A percentile compares a stretch with the other conserved stretches of the same genome.
Evolutionary conservation across 2,113 vertebrate genomes (phyloP).

Genomic region (Hippoglossus stenolepis): DNA sequence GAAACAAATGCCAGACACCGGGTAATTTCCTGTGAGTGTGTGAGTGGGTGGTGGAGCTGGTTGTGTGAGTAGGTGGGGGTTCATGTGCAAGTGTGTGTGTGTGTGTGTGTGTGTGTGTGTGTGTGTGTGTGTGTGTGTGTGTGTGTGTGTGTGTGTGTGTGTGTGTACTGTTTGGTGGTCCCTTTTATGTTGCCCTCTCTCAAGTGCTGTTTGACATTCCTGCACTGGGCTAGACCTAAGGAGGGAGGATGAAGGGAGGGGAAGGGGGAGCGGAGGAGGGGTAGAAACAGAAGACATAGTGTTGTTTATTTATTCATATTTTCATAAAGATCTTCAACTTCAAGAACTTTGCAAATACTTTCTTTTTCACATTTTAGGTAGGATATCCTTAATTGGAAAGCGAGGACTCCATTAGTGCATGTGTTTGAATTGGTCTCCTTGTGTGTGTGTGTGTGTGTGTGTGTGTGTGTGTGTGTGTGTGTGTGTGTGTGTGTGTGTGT

Average conservation of each 20-base stretch:
- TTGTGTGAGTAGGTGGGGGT: neutral
- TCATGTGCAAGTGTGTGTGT: neutral
- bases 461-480: slow-evolving; percentile 10
- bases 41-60: neutral
- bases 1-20: slow-evolving; percentile 63
- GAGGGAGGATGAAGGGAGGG: neutral
- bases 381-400: slow-evolving; percentile 1
- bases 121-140: neutral
- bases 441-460: slow-evolving; percentile 11
- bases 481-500: slow-evolving; percentile 17
- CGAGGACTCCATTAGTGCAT: slow-evolving; percentile 9
- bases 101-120: slow-evolving; percentile 32
- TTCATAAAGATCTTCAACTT: slow-evolving; percentile 11
- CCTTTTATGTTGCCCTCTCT: slow-evolving; percentile 56
- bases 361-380: slow-evolving; percentile 1
- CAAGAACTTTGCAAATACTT: slow-evolving; percentile 23
- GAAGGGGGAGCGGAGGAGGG: neutral
- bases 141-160: slow-evolving; percentile 19
- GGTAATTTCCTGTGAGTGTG: slow-evolving; percentile 65
- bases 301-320: slow-evolving; percentile 19
- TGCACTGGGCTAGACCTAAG: slow-evolving; percentile 19
- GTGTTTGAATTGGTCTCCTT: slow-evolving; percentile 9
- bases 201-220: slow-evolving; percentile 62
- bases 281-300: neutral
- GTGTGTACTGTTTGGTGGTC: slow-evolving; percentile 25